A percentile compares a stretch with the other conserved stretches of the same genome.
These are phyloP conservation scores for Canis aureus DNA, from an alignment of 2,113 vertebrate genomes.

Conservation along the genomic window DNA sequence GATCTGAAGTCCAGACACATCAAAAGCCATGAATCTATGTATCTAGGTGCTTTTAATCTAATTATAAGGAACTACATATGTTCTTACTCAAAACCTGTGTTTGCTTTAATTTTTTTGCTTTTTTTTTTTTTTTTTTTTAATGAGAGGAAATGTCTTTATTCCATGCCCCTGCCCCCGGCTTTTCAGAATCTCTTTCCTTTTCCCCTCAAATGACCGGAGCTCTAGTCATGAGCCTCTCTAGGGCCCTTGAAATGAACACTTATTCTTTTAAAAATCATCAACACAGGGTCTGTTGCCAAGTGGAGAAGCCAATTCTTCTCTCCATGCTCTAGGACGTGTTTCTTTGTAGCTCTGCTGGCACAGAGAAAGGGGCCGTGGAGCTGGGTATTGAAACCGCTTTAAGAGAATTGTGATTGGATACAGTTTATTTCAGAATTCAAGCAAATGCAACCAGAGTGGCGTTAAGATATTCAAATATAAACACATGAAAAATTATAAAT, in stretches of 20 bases:
- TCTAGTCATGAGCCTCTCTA: constrained; percentile 66
- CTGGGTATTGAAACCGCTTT: neutral
- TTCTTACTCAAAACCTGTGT: constrained; percentile 75
- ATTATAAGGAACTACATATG: constrained; percentile 73
- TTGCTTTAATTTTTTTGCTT: constrained; percentile 56
- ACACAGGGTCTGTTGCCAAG: constrained; percentile 79
- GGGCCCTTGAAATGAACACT: constrained; percentile 79
- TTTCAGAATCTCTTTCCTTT: constrained; percentile 71
- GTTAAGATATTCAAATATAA: neutral
- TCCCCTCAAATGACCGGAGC: constrained; percentile 71
- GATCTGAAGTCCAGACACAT: constrained; percentile 75
- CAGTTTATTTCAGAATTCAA: neutral
- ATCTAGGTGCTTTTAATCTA: constrained; percentile 71
- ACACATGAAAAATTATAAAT: neutral
- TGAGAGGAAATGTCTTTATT: constrained; percentile 73
- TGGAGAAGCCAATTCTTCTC: constrained; percentile 72
- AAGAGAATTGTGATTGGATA: constrained; percentile 14
- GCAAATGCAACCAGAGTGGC: neutral
- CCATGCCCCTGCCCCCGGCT: constrained; percentile 11
- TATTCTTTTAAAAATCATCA: constrained; percentile 83
- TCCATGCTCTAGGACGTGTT: constrained; percentile 71
- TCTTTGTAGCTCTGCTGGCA: constrained; percentile 73
- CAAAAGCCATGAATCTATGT: constrained; percentile 67
- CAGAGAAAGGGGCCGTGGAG: constrained; percentile 68
- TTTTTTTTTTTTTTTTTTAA: constrained; percentile 58